Conservation (phyloP, 2,113 vertebrate species). For the Phyllostomus hastatus region DNA sequence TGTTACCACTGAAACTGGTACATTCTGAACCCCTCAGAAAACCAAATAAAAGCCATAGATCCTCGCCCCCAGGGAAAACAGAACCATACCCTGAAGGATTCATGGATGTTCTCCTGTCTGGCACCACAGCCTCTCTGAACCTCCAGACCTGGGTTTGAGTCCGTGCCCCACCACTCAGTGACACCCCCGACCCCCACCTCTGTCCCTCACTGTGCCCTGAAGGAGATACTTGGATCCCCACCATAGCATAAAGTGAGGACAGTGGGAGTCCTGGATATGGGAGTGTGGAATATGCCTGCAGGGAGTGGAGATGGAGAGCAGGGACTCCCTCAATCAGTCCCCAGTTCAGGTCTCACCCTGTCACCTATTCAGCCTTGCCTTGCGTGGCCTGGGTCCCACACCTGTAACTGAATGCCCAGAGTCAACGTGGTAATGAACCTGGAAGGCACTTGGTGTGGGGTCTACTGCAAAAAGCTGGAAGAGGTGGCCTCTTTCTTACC, state of each 20-base stretch:
- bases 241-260: background rate
- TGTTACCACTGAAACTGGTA: background rate
- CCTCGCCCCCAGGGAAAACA: background rate
- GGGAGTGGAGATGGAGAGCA: background rate
- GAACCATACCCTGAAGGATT: background rate
- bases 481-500: background rate
- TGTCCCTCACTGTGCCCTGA: background rate
- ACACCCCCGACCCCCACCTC: background rate
- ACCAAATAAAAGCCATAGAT: background rate
- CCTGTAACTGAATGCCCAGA: too few species aligned
- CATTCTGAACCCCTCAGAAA: background rate
- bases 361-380: background rate
- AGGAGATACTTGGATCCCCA: accelerated
- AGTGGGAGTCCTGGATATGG: accelerated
- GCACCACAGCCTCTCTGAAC: background rate
- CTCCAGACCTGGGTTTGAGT: background rate
- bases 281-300: background rate
- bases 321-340: background rate
- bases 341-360: background rate
- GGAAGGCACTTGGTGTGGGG: background rate
- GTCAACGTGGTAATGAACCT: background rate
- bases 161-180: background rate
- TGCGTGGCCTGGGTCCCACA: background rate
- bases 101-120: background rate
- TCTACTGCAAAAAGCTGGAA: background rate